Conservation (phyloP, 2,113 vertebrate species). For the Vireo altiloquus region DNA sequence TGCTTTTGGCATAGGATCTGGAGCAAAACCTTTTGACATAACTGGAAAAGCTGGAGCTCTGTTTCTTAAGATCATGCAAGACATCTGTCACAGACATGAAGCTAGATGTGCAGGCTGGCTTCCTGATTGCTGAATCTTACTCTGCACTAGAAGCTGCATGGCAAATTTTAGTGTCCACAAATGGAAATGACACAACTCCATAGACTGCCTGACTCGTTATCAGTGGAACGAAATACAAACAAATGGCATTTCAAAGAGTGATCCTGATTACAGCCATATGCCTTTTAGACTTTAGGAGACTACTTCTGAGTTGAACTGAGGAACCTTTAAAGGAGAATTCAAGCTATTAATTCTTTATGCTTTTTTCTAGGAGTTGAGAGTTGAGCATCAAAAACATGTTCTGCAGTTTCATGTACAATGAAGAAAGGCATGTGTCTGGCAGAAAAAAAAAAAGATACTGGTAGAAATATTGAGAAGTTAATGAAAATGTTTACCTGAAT, state of each 20-base stretch:
- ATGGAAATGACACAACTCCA: not conserved
- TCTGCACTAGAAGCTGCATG: not conserved
- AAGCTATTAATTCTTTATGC: not conserved
- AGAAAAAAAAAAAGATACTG: not conserved
- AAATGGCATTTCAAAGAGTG: not conserved
- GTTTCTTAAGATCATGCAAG: not conserved
- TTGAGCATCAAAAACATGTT: not conserved
- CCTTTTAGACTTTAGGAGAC: not conserved
- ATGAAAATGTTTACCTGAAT: not conserved
- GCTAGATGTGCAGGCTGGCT: not conserved
- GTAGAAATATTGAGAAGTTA: not conserved
- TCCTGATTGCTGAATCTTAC: not conserved
- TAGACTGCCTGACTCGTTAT: not conserved
- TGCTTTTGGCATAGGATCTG: fast-evolving
- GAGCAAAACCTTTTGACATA: not conserved
- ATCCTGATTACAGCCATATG: not conserved
- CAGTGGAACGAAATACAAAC: not conserved
- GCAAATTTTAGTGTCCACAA: not conserved
- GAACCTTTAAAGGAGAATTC: not conserved
- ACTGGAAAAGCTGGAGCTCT: not conserved
- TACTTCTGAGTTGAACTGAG: not conserved
- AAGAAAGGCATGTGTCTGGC: not conserved
- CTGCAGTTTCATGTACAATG: not conserved
- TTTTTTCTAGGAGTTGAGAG: not conserved
- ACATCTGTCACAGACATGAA: not conserved